A percentile compares a stretch with the other conserved stretches of the same genome.
These are phyloP conservation scores for Cottoperca gobio DNA, from an alignment of 2,797 vertebrate genomes.

Conservation along the genomic window DNA sequence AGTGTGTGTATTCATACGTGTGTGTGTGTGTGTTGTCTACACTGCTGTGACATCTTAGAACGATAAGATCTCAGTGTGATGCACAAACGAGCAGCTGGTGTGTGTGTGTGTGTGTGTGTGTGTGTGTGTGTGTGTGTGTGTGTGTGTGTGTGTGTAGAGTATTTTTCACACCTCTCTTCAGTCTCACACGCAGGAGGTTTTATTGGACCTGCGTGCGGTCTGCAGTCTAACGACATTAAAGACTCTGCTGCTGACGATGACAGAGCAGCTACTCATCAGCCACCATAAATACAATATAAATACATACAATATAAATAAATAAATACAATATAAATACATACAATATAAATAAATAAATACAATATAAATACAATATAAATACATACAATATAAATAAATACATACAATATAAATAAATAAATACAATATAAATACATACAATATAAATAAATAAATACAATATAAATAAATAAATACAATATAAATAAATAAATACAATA, in stretches of 20 bases:
- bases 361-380: too few relatives aligned
- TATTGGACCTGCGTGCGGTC: background rate
- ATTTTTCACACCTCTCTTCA: constrained; percentile 14
- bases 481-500: too few relatives aligned
- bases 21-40: constrained; percentile 5
- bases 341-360: too few relatives aligned
- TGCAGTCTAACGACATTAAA: constrained; percentile 27
- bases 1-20: background rate
- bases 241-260: background rate
- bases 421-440: too few relatives aligned
- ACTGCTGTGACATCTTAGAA: constrained; percentile 37
- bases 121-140: constrained; percentile 8
- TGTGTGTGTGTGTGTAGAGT: constrained; percentile 3
- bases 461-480: too few relatives aligned
- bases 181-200: constrained; percentile 4
- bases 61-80: constrained; percentile 16
- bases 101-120: constrained; percentile 7
- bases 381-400: too few relatives aligned
- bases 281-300: too few relatives aligned
- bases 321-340: too few relatives aligned
- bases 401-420: too few relatives aligned
- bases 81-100: constrained; percentile 26
- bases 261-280: background rate
- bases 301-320: too few relatives aligned
- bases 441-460: too few relatives aligned